These are phyloP conservation scores for Lordiphosa mommai DNA, from an alignment of 1,140 invertebrate species.

Conservation along the genomic window DNA sequence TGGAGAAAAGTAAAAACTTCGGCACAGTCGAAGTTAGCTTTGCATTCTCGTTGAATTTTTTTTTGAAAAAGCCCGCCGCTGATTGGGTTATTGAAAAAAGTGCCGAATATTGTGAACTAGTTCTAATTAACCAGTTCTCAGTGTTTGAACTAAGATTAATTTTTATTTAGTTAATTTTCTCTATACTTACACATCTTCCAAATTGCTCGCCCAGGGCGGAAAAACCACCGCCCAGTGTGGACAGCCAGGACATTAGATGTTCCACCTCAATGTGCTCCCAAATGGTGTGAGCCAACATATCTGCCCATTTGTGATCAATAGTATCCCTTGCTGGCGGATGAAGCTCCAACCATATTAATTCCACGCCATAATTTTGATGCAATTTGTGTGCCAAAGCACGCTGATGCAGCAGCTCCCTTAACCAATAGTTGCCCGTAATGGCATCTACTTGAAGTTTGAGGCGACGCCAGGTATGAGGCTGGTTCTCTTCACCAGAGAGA, in stretches of 20 bases:
- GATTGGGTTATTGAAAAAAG: no score
- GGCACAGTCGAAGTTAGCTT: no score
- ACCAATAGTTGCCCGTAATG: slow-evolving; percentile 57
- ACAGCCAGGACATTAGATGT: slow-evolving; percentile 94
- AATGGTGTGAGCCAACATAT: slow-evolving; percentile 79
- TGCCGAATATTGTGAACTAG: no score
- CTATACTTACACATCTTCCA: slow-evolving; percentile 88
- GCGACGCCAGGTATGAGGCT: slow-evolving; percentile 15
- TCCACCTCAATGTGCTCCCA: slow-evolving; percentile 88
- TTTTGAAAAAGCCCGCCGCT: no score
- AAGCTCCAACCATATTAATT: slow-evolving; percentile 71
- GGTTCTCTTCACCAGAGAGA: not conserved
- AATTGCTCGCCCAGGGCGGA: slow-evolving; percentile 94
- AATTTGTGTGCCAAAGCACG: slow-evolving; percentile 17
- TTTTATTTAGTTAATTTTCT: no score
- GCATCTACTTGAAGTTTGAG: slow-evolving; percentile 48
- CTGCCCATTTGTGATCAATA: slow-evolving; percentile 84
- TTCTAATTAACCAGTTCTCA: no score
- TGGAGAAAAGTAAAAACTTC: no score
- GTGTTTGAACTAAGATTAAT: no score
- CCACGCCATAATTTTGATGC: slow-evolving; percentile 19
- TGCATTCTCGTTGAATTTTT: no score
- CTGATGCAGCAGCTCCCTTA: slow-evolving; percentile 48
- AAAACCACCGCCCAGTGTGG: slow-evolving; percentile 96
- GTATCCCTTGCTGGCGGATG: slow-evolving; percentile 82